Base-by-base conservation (phyloP, 2,797 vertebrate species). In the Danio tinwini region DNA sequence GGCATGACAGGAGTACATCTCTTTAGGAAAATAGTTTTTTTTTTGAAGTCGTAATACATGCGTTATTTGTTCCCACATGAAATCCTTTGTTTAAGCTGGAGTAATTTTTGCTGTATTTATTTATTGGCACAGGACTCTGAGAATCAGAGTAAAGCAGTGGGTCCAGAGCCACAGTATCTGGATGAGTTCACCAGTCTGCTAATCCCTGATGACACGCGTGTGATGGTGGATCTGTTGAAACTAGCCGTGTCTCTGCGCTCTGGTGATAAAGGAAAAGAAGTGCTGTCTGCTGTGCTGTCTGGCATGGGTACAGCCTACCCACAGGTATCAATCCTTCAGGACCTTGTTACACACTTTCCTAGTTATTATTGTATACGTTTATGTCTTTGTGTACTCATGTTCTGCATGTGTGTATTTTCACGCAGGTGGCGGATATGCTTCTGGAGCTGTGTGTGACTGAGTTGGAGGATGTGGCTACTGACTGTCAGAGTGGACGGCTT, bases 301-400 rank as follows among this genome's bases (percentile, higher is more conserved):
- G 97, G 96, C 79, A 98, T 99, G 97, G 98, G 98, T 19, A 98
- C 96, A 0, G 96, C 97, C 42, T 99, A 98, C 88, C 97, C 97
- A 10, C 97, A 98, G 97, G 98, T 98, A 82, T 87, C 91, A 84
- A 12, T 21, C 6, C 17, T 56, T 52, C n/a, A 3, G 1, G 61
- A 21, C 14, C 17, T 72, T 4, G 16, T 0, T 42, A 14, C 17
- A 55, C 45, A 16, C 45, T 29, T 71, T 55, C 11, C 16, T 37
- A 17, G 7, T 19, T 47, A 55, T 16, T 5, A 4, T 56, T 13
- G 9, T 16, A 50, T 37, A 0, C 11, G 49, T 65, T 8, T 16
- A 29, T 65, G 5, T 59, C 29, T 13, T 6, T 19, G 10, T 45
- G 4, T 65, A 19, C 44, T 21, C 4, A 0, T 50, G 17, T 59